These are phyloP conservation scores for Eristalinus aeneus DNA, from an alignment of 2,888 invertebrate species.

Conservation along the genomic window DNA sequence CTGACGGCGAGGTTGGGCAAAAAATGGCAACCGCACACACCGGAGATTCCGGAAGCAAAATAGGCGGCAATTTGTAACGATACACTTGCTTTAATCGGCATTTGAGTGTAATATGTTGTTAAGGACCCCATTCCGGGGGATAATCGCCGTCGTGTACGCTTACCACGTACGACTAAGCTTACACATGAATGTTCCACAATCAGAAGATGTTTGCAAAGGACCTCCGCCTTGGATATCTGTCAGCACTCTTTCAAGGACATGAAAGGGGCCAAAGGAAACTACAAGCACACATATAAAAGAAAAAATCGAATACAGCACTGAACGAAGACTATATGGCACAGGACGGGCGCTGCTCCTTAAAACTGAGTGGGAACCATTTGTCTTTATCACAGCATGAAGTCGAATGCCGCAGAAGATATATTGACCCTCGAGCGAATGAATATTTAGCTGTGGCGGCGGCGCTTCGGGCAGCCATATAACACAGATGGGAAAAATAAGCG, in stretches of 20 bases:
- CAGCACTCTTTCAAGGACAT: background rate
- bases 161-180: background rate
- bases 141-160: conserved; percentile 30
- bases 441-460: conserved; percentile 49
- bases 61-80: conserved; percentile 67
- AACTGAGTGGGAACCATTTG: conserved; percentile 72
- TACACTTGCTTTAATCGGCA: conserved; percentile 65
- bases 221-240: conserved; percentile 24
- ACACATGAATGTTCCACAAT: conserved; percentile 1
- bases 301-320: conserved; percentile 29
- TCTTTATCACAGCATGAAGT: conserved; percentile 74
- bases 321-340: conserved; percentile 35
- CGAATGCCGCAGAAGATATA: conserved; percentile 71
- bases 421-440: conserved; percentile 71
- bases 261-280: background rate
- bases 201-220: conserved; percentile 47
- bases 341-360: conserved; percentile 56
- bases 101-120: conserved; percentile 60
- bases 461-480: conserved; percentile 40
- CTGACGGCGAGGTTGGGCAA: background rate
- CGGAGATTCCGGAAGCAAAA: conserved; percentile 48
- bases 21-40: background rate
- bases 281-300: background rate
- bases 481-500: conserved; percentile 27
- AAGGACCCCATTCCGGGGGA: conserved; percentile 63